Evolutionary conservation across 2,797 vertebrate genomes (phyloP).

Genomic region (Neosilurus hyrtlii): DNA sequence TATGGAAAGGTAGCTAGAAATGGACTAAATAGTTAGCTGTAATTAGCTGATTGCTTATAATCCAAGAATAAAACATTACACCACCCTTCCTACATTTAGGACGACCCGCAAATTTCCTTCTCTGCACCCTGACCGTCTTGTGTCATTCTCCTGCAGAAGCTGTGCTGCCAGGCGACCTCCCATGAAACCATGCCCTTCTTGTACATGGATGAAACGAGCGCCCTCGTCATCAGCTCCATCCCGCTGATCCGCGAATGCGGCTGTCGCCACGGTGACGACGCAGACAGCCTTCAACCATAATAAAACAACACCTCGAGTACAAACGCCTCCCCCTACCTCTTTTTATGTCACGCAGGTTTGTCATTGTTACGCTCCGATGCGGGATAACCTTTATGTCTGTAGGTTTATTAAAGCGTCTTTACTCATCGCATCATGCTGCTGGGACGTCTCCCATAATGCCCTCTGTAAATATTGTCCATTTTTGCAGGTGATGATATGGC

Average conservation of each 20-base stretch:
- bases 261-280: conserved; percentile 52
- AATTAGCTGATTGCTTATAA: not conserved
- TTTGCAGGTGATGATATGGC: not conserved
- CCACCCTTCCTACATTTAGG: not conserved
- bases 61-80: not conserved
- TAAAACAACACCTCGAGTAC: not conserved
- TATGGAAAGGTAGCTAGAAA: not conserved
- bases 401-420: not conserved
- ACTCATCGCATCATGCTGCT: not conserved
- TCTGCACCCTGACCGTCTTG: not conserved
- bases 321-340: conserved; percentile 9
- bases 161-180: conserved; percentile 64
- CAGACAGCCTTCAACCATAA: conserved; percentile 44
- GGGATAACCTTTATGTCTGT: not conserved
- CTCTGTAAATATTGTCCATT: not conserved
- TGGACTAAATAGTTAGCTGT: too few species aligned
- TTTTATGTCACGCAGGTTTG: conserved; percentile 16
- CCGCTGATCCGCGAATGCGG: conserved; percentile 63
- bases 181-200: conserved; percentile 60
- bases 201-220: conserved; percentile 64
- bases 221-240: conserved; percentile 63
- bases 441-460: not conserved
- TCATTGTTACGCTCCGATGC: not conserved
- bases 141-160: conserved; percentile 44
- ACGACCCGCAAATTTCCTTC: too few species aligned